A percentile compares a stretch with the other conserved stretches of the same genome.
These are phyloP conservation scores for Blomia tropicalis DNA, from an alignment of 2,888 invertebrate species.

Conservation along the genomic window DNA sequence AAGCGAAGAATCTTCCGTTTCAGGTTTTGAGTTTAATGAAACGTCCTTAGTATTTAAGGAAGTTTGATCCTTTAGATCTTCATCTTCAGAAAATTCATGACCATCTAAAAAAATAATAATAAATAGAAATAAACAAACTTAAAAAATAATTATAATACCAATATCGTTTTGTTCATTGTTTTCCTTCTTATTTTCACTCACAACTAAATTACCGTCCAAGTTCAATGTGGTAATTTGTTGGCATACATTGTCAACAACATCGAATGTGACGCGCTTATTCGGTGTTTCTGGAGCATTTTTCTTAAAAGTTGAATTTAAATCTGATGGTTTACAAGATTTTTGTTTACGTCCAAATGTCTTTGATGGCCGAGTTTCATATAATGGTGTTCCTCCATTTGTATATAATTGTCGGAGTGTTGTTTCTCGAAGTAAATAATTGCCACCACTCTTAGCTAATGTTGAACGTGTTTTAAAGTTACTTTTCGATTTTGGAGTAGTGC, in stretches of 20 bases:
- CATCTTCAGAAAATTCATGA: not conserved
- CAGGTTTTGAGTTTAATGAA: not conserved
- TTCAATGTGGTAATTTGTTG: no score
- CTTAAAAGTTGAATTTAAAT: not conserved
- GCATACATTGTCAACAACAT: not conserved
- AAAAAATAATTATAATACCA: no score
- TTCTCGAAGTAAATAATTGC: not conserved
- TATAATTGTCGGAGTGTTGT: not conserved
- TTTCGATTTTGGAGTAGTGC: not conserved
- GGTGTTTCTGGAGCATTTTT: not conserved
- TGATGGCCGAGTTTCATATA: not conserved
- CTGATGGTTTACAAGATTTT: not conserved
- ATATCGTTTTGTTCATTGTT: no score
- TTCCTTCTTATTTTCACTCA: not conserved
- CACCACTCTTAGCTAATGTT: not conserved
- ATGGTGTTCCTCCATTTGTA: not conserved
- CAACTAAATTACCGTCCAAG: no score
- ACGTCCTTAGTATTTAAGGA: no score
- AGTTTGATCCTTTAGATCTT: no score
- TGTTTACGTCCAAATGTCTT: not conserved
- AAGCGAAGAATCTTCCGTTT: not conserved
- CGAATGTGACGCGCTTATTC: conserved; percentile 1
- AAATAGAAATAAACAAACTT: no score
- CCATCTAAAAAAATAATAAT: not conserved
- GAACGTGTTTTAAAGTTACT: not conserved